A percentile compares a stretch with the other conserved stretches of the same genome.
These are phyloP conservation scores for Daboia siamensis DNA, from an alignment of 2,113 vertebrate genomes.

Conservation along the genomic window DNA sequence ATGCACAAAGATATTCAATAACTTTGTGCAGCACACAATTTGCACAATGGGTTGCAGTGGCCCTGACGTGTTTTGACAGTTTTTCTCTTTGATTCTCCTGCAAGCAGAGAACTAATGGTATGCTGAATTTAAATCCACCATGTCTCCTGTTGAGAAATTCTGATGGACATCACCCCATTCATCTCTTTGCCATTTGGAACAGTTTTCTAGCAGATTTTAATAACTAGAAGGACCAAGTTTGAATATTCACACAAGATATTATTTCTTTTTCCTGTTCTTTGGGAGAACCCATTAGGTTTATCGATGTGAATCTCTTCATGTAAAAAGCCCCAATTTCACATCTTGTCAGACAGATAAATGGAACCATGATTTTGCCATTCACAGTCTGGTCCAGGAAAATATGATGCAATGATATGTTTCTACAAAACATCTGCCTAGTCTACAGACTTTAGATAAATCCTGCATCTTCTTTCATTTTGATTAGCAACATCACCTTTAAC, in stretches of 20 bases:
- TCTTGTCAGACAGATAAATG: not conserved
- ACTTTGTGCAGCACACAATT: not conserved
- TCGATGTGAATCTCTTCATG: not conserved
- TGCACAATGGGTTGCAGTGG: not conserved
- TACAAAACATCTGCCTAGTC: not conserved
- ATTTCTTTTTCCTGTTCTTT: not conserved
- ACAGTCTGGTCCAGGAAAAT: not conserved
- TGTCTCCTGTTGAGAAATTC: not conserved
- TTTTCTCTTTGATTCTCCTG: not conserved
- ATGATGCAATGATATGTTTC: not conserved
- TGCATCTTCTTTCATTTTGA: not conserved
- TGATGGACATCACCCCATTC: not conserved
- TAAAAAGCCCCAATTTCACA: not conserved
- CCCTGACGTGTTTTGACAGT: not conserved
- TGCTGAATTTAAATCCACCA: not conserved
- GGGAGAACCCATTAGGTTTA: not conserved
- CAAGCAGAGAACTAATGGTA: not conserved
- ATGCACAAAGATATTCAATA: not conserved
- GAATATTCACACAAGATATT: not conserved
- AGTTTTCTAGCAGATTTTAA: not conserved
- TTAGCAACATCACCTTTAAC: not conserved
- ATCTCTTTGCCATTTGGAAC: not conserved
- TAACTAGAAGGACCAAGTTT: not conserved
- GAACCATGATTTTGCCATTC: not conserved
- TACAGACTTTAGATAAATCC: not conserved